Evolutionary conservation across 2,797 vertebrate species (phyloP), one percentile per base, ranked within the genome.

Genomic region (Cyclura pinguis): DNA sequence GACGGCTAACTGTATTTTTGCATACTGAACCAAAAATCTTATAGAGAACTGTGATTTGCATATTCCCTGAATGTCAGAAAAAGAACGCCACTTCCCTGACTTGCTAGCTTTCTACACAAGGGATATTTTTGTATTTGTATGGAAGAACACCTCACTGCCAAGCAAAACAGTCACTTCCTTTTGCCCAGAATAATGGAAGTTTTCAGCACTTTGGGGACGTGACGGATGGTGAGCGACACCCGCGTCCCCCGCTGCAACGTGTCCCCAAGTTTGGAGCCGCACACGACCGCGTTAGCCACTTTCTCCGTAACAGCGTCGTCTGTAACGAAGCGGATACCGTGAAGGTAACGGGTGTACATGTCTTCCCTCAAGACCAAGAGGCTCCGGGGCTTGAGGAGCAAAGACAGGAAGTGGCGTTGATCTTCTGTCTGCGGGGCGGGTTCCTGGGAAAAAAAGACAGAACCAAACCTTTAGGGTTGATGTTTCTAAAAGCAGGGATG

Each of bases 211-310:
- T 98, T 98, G 52, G 98, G 98, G 27, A 99, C 98, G 0, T 98
- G 97, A 29, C 98, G 96, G 88, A 99, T 97, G n/a, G 98, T 99
- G 83, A 99, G 97, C 0, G 98, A 99, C 86, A 99, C 96, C 1
- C 98, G 96, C 69, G 98, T 98, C 80, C 95, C 95, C 2, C 98
- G 96, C 55, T 90, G 94, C 86, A 98, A 92, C 0, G 88, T 95
- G 47, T 98, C 96, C 22, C 97, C 98, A 0, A 87, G 89, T 73
- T 0, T 93, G 0, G 91, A 96, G 0, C 80, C 88, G 0, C 98
- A 96, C 1, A 95, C 59, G 0, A 92, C 35, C 8, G 97, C 94
- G 76, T 99, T 99, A 72, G 93, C 94, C 84, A 98, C 98, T 52
- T 91, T 95, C 22, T 97, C 96, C 0, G 97, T 94, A 16, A 98